Base-by-base conservation (phyloP, 2,113 vertebrate species). In the Sinocyclocheilus maitianheensis region DNA sequence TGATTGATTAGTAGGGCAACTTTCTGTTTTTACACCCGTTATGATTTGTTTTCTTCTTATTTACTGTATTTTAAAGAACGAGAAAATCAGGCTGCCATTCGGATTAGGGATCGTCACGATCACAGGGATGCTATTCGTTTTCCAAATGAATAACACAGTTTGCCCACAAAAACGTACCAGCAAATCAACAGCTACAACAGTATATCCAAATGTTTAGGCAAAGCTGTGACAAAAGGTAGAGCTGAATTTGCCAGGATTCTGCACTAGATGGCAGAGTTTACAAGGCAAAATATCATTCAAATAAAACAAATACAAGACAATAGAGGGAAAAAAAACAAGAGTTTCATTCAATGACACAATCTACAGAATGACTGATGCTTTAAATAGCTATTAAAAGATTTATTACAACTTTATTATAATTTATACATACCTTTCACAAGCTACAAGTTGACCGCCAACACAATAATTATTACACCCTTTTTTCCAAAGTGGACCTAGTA, bases 361-460 rank as follows among this genome's bases (percentile, higher is more conserved):
- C 11, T 46, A 43, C 37, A 62, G 11, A 40, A 82, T 34, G 30
- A 34, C 30, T 34, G 30, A 34, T 16, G 11, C 37, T 24, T 77
- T 26, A 58, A 69, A 76, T 69, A 14, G 4, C 93, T 94, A 95
- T 94, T 94, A 95, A 95, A 96, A 95, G 93, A 90, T 95, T 95
- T 95, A 96, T 96, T 95, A 94, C 92, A 94, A 94, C 92, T 94
- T 90, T 77, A 89, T 87, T 60, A 87, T 92, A 89, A 89, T 94
- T 93, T 93, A 93, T 93, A 93, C 93, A 94, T 86, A 93, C 93
- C 93, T 92, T 95, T 91, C 91, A 95, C 94, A 92, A 92, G 89
- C 92, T 90, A 95, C 93, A 94, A 91, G 87, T 93, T 93, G 89
- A 95, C 90, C 90, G 93, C 92, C 88, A 94, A 94, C 92, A 95